phyloP scores from a whole-genome alignment of 2,888 invertebrate species.

The Synergus gifuensis region DNA sequence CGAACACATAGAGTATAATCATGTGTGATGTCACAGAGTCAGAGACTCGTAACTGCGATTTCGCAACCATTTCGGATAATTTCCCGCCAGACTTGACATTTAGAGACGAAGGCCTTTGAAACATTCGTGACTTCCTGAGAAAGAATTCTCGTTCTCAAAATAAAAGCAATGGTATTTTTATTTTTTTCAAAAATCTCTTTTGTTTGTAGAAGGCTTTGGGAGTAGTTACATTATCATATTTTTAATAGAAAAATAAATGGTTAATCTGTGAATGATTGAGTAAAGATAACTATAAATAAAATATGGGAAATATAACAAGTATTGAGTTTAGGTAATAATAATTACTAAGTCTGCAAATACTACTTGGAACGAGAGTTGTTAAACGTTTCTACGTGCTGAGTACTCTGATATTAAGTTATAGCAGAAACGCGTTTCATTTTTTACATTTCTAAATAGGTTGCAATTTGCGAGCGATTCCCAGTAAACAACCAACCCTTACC shows the following conservation, averaged over 20 bases:
- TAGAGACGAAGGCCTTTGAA: background rate
- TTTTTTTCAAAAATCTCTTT: background rate
- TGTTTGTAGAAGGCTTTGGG: background rate
- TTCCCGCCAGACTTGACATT: slow-evolving; percentile 7
- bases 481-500: slow-evolving; percentile 14
- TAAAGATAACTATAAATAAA: background rate
- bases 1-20: background rate
- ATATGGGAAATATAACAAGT: background rate
- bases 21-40: slow-evolving; percentile 9
- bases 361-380: slow-evolving; percentile 7
- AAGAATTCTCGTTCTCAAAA: slow-evolving; percentile 6
- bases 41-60: background rate
- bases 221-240: background rate
- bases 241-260: background rate
- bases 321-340: background rate
- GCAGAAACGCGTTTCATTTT: slow-evolving; percentile 21
- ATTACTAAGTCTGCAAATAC: background rate
- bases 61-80: slow-evolving; percentile 6
- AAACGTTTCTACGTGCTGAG: slow-evolving; percentile 19
- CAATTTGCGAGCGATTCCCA: slow-evolving; percentile 21
- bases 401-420: slow-evolving; percentile 19
- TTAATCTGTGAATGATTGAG: background rate
- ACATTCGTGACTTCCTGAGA: background rate
- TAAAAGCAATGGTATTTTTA: background rate
- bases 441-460: slow-evolving; percentile 17